Conservation (phyloP, 2,888 invertebrate species). For the Caenorhabditis sinica region DNA sequence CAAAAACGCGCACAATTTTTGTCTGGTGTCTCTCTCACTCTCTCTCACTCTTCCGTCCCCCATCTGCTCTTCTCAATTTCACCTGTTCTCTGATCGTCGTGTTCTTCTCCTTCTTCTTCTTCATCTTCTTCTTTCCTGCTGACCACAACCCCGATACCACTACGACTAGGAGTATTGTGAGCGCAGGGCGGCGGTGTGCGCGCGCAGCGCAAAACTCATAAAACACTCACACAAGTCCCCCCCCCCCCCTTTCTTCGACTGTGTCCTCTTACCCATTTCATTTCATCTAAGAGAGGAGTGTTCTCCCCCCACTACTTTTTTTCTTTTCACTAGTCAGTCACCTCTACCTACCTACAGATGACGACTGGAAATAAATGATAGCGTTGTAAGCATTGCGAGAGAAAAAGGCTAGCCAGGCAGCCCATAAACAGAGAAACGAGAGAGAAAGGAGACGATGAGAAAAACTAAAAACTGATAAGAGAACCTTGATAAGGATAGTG, state of each 20-base stretch:
- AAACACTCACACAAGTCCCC: constrained; percentile 58
- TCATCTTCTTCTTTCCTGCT: constrained; percentile 11
- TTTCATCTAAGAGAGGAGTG: constrained; percentile 15
- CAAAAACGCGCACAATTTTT: constrained; percentile 50
- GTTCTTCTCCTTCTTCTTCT: constrained; percentile 47
- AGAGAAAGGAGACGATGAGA: background rate
- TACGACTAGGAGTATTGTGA: constrained; percentile 29
- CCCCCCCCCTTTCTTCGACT: constrained; percentile 2
- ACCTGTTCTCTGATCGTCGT: constrained; percentile 63
- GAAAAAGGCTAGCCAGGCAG: background rate
- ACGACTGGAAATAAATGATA: constrained; percentile 45
- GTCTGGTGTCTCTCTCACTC: background rate
- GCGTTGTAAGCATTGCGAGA: constrained; percentile 7
- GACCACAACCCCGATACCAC: constrained; percentile 39
- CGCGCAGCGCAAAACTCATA: constrained; percentile 49
- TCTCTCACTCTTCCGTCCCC: constrained; percentile 14
- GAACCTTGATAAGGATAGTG: constrained; percentile 10
- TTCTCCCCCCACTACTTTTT: constrained; percentile 1
- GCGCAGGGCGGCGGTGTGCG: constrained; percentile 41
- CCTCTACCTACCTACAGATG: constrained; percentile 8
- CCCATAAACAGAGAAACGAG: background rate
- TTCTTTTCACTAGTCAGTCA: constrained; percentile 35
- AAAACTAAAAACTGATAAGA: constrained; percentile 23
- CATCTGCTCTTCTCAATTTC: constrained; percentile 67
- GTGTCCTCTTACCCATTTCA: constrained; percentile 19